Evolutionary conservation across 2,888 invertebrate genomes (phyloP).

Genomic region (Apodemia zela): DNA sequence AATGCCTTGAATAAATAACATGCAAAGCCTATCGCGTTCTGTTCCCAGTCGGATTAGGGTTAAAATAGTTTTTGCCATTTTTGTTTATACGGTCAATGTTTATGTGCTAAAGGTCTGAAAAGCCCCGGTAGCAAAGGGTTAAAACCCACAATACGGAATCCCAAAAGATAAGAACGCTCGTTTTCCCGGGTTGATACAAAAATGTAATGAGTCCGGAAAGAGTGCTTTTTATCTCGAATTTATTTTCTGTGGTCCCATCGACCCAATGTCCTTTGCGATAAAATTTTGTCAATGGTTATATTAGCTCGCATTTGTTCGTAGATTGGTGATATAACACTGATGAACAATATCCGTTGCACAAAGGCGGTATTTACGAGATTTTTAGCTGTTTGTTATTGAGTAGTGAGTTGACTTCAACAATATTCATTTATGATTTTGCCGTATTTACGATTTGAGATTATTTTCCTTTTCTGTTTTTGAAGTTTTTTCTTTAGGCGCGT

Average conservation of each 20-base stretch:
- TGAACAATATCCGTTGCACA: not conserved
- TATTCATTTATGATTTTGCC: not conserved
- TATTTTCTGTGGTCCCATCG: constrained; percentile 6
- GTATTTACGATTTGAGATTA: not conserved
- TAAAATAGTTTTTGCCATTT: constrained; percentile 10
- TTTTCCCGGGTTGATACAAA: constrained; percentile 8
- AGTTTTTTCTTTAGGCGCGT: no score
- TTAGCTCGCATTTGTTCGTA: constrained; percentile 1
- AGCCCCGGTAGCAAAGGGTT: constrained; percentile 2
- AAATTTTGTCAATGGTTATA: constrained; percentile 2
- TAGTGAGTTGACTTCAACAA: not conserved
- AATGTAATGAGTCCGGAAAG: constrained; percentile 15
- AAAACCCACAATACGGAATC: constrained; percentile 9
- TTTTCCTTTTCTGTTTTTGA: no score
- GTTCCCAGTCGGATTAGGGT: constrained; percentile 9
- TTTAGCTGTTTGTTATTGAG: not conserved
- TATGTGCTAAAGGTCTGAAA: constrained; percentile 6
- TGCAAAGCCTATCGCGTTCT: constrained; percentile 4
- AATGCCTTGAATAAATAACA: constrained; percentile 2
- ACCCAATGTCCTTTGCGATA: constrained; percentile 7
- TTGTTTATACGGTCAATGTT: constrained; percentile 10
- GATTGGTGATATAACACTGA: not conserved
- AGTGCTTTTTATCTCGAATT: constrained; percentile 10
- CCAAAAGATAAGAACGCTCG: constrained; percentile 11
- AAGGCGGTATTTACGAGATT: not conserved